Evolutionary conservation across 2,888 invertebrate genomes (phyloP).

Genomic region (Acholoe squamosa): DNA sequence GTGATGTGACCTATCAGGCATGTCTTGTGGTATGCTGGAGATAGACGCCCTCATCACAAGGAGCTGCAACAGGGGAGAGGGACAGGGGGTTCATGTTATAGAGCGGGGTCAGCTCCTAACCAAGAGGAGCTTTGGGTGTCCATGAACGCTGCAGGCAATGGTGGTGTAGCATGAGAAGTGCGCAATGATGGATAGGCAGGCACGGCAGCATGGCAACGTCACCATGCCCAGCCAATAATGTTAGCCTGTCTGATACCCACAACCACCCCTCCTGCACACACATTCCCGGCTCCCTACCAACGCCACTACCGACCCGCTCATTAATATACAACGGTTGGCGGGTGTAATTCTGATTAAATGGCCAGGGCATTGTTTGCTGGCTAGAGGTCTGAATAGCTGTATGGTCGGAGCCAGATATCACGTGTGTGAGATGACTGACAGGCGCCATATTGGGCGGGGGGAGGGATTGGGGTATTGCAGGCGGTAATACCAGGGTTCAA

Average conservation of each 20-base stretch:
- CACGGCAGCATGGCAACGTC: not conserved
- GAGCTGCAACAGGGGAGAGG: no score
- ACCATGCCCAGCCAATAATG: conserved; percentile 25
- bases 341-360: conserved; percentile 26
- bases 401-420: not conserved
- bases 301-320: not conserved
- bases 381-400: not conserved
- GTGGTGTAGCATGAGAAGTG: not conserved
- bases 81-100: no score
- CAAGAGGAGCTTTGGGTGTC: not conserved
- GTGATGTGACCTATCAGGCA: no score
- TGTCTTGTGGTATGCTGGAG: no score
- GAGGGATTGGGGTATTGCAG: not conserved
- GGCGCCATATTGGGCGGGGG: not conserved
- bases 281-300: not conserved
- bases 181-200: not conserved
- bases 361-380: not conserved
- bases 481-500: not conserved
- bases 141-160: not conserved
- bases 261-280: not conserved
- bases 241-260: not conserved
- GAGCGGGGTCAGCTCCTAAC: not conserved
- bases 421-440: not conserved
- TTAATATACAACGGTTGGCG: not conserved
- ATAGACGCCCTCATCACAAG: no score